Evolutionary conservation across 2,113 vertebrate species (phyloP), one percentile per base, ranked within the genome.

Genomic region (Clarias macrocephalus): DNA sequence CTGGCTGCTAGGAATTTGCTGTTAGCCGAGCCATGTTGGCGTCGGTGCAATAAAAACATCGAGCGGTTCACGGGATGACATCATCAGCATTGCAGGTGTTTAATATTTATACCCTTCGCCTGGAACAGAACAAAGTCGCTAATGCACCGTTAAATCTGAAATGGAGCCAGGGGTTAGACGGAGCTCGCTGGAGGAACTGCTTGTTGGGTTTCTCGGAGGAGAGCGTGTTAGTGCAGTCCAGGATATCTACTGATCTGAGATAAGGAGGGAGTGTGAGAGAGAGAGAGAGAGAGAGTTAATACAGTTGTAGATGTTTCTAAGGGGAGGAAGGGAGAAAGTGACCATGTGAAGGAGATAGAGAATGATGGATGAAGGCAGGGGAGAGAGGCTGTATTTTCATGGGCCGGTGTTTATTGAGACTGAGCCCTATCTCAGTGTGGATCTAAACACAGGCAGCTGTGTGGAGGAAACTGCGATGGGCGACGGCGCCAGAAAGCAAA

Each of bases 381-480:
- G 1, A 33, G 86, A 79, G 48, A 59, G 28, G 54, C 52, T 21
- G 48, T 52, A 75, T 79, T 65, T 76, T 21, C 7, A 15, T 11
- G 30, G 70, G 37, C 25, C n/a, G 0, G 82, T 56, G 65, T 66
- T 57, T 66, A 56, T 33, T 23, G 60, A 85, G 84, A 52, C 84
- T 30, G 33, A 63, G 13, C 12, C 60, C 5, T 48, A 85, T 66
- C 83, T 81, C 4, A 18, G 30, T 62, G 56, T 76, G 70, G 72
- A 76, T 76, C 28, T 76, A 5, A 63, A 72, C 82, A 15, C 48
- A 70, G 65, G 65, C 82, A 76, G 83, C 70, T 85, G 83, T 52
- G 56, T 62, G 70, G 70, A 62, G 57, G 33, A 63, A 76, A 19
- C 28, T 3, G 19, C 13, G 68, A 76, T 15, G 11, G 11, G 54